phyloP scores from a whole-genome alignment of 2,797 vertebrate species.

The Oryzias dopingdopingensis region DNA sequence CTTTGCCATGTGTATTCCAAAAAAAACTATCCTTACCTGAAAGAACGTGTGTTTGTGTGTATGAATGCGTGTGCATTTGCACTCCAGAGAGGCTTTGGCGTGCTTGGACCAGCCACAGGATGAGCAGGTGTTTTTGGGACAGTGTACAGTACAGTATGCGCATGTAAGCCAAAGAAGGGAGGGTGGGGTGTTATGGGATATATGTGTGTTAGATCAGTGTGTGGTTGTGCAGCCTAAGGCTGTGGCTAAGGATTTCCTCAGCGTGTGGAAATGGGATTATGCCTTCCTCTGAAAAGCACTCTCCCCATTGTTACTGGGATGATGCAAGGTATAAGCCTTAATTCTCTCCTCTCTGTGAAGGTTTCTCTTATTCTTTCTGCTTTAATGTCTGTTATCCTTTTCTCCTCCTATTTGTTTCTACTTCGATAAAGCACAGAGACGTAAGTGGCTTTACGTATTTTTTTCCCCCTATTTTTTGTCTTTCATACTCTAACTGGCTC shows the following conservation, averaged over 20 bases:
- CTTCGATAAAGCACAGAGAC: slow-evolving; percentile 8
- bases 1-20: slow-evolving; percentile 51
- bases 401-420: slow-evolving; percentile 34
- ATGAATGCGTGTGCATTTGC: slow-evolving; percentile 47
- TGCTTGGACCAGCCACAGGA: slow-evolving; percentile 53
- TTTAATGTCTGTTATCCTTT: slow-evolving; percentile 46
- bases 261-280: slow-evolving; percentile 80
- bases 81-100: slow-evolving; percentile 57
- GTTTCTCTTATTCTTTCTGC: slow-evolving; percentile 54
- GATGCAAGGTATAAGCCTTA: slow-evolving; percentile 75
- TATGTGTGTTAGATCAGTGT: slow-evolving; percentile 69
- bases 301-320: slow-evolving; percentile 74
- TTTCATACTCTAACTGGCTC: slow-evolving; percentile 6
- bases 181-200: slow-evolving; percentile 59
- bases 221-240: slow-evolving; percentile 72
- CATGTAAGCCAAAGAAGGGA: slow-evolving; percentile 54
- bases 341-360: slow-evolving; percentile 65
- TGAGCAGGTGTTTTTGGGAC: slow-evolving; percentile 35
- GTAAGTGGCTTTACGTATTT: slow-evolving; percentile 6
- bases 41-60: slow-evolving; percentile 33
- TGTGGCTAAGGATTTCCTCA: slow-evolving; percentile 76
- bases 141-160: slow-evolving; percentile 25
- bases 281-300: slow-evolving; percentile 72
- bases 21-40: slow-evolving; percentile 46
- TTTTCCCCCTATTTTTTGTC: background rate